These are phyloP conservation scores for Limanda limanda DNA, from an alignment of 2,113 vertebrate species.

Conservation along the genomic window DNA sequence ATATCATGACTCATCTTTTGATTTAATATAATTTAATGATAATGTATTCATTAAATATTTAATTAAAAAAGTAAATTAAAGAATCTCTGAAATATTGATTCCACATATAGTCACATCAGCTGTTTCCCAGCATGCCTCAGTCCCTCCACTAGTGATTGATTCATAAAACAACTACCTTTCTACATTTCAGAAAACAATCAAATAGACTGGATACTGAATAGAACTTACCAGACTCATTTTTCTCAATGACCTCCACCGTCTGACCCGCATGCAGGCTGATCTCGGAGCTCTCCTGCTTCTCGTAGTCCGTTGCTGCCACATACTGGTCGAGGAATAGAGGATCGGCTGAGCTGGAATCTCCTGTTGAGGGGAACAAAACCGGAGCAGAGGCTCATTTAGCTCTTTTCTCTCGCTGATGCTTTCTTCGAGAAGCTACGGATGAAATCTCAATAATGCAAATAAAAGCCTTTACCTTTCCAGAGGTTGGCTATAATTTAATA, in stretches of 20 bases:
- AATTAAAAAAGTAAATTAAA: too few relatives aligned
- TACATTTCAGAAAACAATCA: neutral
- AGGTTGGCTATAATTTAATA: neutral
- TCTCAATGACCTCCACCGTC: constrained; percentile 98
- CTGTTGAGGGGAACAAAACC: constrained; percentile 48
- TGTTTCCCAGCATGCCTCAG: neutral
- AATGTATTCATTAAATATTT: too few relatives aligned
- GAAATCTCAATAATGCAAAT: constrained; percentile 45
- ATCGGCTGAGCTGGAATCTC: constrained; percentile 87
- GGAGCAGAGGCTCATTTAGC: constrained; percentile 8
- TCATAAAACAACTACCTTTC: neutral
- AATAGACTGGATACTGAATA: neutral
- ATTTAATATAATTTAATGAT: too few relatives aligned
- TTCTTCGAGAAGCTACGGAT: neutral
- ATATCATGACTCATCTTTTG: neutral
- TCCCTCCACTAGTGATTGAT: neutral
- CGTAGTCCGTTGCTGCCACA: constrained; percentile 94
- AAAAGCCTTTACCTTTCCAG: constrained; percentile 52
- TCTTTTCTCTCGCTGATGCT: neutral
- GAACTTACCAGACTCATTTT: constrained; percentile 94
- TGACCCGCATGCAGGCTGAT: constrained; percentile 96
- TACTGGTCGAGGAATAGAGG: constrained; percentile 95
- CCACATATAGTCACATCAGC: too few relatives aligned
- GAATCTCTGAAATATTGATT: too few relatives aligned
- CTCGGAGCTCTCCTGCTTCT: constrained; percentile 98